Evolutionary conservation across 1,140 invertebrate species (phyloP), one percentile per base, ranked within the genome.

Genomic region (Sycophila sp.): DNA sequence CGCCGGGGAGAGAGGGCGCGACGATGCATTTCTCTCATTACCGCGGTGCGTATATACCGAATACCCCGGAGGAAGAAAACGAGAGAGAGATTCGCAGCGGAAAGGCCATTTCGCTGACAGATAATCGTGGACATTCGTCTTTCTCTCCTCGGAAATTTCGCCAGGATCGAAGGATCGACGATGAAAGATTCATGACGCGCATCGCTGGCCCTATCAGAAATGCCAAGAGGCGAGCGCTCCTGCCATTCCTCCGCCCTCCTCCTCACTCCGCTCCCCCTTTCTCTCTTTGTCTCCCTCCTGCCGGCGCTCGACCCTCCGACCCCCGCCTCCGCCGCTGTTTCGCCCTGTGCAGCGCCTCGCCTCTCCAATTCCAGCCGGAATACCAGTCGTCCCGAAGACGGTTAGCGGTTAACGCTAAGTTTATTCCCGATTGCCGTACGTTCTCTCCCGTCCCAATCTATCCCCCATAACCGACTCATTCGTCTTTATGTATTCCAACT

Each of bases 121-220:
- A 66, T 66, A 67, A 67, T 66, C 47, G 60, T 55, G 60, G 69
- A 71, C 58, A 66, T 72, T 64, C 45, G 45, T 67, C 63, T 72
- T 72, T 59, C 40, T 60, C 26, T 26, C 47, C 45, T 24, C 22
- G 17, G 38, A 51, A 66, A 53, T 53, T 71, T 65, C 38, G 45
- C 62, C 17, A 51, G 63, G 55, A 67, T 66, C 45, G 62, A 55
- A 42, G 42, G 53, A 51, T 56, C 53, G 30, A 36, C 13, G 60
- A 71, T 71, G 69, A 71, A 71, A 71, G 69, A 71, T 71, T 71
- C 69, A 71, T 71, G 69, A 64, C 62, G 69, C 38, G 69, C 69
- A 58, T 71, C 42, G 45, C 42, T 42, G 32, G 40, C 19, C 45
- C 66, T 32, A 69, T 67, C 65, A 67, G 53, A 58, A 67, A 69